Percentiles rank a stretch among this genome's conserved stretches.
Evolutionary conservation across 1,140 invertebrate species (phyloP).

Genomic region (Leptinotarsa undecemlineata): DNA sequence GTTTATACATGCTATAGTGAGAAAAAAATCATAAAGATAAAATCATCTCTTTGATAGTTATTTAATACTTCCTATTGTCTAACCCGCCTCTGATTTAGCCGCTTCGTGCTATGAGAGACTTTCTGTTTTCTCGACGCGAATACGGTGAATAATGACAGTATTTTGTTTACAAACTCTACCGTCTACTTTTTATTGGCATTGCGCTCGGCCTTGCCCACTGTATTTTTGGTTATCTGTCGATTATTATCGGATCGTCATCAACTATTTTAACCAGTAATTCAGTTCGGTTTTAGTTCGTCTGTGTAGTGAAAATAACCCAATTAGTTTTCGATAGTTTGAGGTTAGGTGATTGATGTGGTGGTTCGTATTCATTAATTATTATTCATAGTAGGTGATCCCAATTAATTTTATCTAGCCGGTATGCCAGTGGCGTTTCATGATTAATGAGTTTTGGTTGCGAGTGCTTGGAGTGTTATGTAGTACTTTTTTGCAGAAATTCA

Average conservation of each 20-base stretch:
- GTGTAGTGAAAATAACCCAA: conserved; percentile 4
- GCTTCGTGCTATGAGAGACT: background rate
- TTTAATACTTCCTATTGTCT: too few relatives aligned
- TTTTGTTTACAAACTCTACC: background rate
- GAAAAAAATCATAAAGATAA: too few relatives aligned
- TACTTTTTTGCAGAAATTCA: too few relatives aligned
- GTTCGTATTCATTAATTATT: conserved; percentile 6
- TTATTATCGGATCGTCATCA: background rate
- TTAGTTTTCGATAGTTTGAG: conserved; percentile 1
- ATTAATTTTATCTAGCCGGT: background rate
- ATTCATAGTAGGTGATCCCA: background rate
- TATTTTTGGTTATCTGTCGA: background rate
- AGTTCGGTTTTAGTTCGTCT: background rate
- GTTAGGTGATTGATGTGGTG: conserved; percentile 2
- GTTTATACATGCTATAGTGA: too few relatives aligned
- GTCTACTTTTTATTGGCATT: background rate
- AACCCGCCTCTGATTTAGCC: too few relatives aligned
- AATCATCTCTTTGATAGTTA: too few relatives aligned
- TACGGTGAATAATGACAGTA: background rate
- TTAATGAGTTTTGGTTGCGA: too few relatives aligned
- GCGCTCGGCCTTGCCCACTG: background rate
- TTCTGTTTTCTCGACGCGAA: background rate
- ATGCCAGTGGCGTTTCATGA: background rate
- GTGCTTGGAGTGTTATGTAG: too few relatives aligned
- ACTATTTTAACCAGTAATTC: background rate